These are phyloP conservation scores for Gymnobelideus leadbeateri DNA, from an alignment of 2,113 vertebrate species.

Conservation along the genomic window DNA sequence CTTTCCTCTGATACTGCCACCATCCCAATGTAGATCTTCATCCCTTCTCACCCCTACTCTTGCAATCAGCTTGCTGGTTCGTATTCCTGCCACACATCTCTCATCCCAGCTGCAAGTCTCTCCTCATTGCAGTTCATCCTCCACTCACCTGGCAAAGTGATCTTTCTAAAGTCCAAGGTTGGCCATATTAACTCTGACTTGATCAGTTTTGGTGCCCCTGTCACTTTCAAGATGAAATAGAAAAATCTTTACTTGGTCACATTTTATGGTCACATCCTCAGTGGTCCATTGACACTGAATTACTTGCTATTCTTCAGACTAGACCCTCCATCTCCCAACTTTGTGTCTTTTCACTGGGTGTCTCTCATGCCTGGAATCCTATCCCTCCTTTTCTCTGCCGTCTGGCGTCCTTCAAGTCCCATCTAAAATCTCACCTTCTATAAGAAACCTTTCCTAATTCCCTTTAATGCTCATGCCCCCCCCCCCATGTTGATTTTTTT, in stretches of 20 bases:
- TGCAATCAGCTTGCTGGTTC: neutral
- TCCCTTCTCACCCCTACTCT: neutral
- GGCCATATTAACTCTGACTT: neutral
- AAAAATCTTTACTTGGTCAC: neutral
- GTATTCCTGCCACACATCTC: neutral
- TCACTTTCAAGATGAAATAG: neutral
- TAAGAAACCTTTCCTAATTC: neutral
- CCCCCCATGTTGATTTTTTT: neutral
- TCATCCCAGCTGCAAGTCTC: too few species aligned
- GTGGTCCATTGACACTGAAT: neutral
- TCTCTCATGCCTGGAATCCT: neutral
- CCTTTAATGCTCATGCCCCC: neutral
- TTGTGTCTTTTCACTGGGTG: too few species aligned
- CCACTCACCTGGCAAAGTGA: neutral
- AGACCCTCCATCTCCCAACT: neutral
- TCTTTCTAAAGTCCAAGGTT: neutral
- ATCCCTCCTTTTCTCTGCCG: neutral
- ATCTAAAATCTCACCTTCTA: neutral
- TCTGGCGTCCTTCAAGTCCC: neutral
- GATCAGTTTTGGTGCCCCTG: neutral
- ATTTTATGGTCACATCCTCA: too few species aligned
- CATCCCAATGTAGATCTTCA: neutral
- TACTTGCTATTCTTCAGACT: neutral
- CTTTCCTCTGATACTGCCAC: neutral
- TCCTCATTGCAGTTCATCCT: neutral